A percentile compares a stretch with the other conserved stretches of the same genome.
These are phyloP conservation scores for Himalopsyche kuldschensis DNA, from an alignment of 2,888 invertebrate genomes.

Conservation along the genomic window DNA sequence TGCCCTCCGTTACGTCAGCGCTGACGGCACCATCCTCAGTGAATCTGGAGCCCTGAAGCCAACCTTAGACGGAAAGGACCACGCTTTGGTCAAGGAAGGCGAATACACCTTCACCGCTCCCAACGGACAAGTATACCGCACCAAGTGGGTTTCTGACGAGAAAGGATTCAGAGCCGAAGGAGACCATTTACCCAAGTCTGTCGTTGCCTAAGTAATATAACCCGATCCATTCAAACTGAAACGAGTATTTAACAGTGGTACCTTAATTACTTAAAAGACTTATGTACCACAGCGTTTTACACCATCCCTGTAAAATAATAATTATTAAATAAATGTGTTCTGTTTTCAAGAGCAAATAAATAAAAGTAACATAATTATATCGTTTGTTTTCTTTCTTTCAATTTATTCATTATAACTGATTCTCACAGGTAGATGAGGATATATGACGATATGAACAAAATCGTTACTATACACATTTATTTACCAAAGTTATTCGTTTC, in stretches of 20 bases:
- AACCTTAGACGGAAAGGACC: slow-evolving; percentile 33
- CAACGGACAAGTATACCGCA: slow-evolving; percentile 31
- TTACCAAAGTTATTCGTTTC: too few relatives aligned
- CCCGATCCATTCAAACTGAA: neutral
- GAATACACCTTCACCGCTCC: slow-evolving; percentile 29
- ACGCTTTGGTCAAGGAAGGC: slow-evolving; percentile 34
- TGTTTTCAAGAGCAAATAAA: neutral
- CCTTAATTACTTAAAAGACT: neutral
- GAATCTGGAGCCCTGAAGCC: slow-evolving; percentile 35
- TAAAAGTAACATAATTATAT: neutral
- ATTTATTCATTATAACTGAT: neutral
- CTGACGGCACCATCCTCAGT: slow-evolving; percentile 29
- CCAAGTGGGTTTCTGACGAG: slow-evolving; percentile 36
- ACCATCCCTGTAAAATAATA: neutral
- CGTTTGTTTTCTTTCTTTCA: neutral
- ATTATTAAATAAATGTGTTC: neutral
- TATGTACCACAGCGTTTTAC: neutral
- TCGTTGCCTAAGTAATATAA: slow-evolving; percentile 24
- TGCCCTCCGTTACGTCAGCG: slow-evolving; percentile 31
- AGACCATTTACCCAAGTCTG: slow-evolving; percentile 34
- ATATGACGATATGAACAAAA: too few relatives aligned
- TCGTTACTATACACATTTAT: too few relatives aligned
- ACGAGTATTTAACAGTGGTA: neutral
- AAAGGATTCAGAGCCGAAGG: slow-evolving; percentile 34
- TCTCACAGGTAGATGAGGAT: too few relatives aligned